Evolutionary conservation across 1,140 invertebrate species (phyloP), one percentile per base, ranked within the genome.

Genomic region (Lordiphosa clarofinis): DNA sequence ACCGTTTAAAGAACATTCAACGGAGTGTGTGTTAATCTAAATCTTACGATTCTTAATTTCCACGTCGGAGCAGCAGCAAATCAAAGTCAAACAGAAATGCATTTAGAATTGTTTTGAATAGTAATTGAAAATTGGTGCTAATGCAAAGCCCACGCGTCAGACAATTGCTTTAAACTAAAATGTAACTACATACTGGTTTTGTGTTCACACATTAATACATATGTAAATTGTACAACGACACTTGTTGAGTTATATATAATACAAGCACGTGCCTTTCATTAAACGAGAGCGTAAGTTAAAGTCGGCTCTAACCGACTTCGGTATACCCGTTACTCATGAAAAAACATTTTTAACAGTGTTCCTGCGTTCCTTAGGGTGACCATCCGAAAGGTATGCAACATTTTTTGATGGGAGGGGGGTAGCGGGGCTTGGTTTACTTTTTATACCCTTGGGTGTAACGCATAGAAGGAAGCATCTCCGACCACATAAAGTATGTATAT

Each of bases 1-100:
- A 5, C 6, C 5, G 0, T 28, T 28, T 28, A 28, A 28, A 6
- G 6, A 28, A 28, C 24, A 42, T 42, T 15, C 9, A 5, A 0
- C 4, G 13, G 12, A 15, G 39, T 44, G 36, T 43, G 19, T 75
- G 66, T 56, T 76, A 76, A 78, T 78, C 56, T 28, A 55, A 65
- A 46, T 47, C 44, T 49, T 57, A 64, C 60, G 61, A 70, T 58
- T 71, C 46, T 53, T 49, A 70, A 70, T 39, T 15, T 4, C 36
- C 13, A 28, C 6, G 12, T 6, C 8, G 61, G 9, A 15, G 38
- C 38, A 39, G 4, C 13, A 13, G 7, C 38, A 40, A 13, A 46
- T 31, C 43, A 46, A 31, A 9, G 31, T 8, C 7, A 31, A 11
- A 39, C 33, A 43, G 21, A 21, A 31, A 59, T 37, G 31, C 24